Percentiles rank a stretch among this genome's conserved stretches.
phyloP scores from a whole-genome alignment of 2,888 invertebrate genomes.

The Altica lythri region DNA sequence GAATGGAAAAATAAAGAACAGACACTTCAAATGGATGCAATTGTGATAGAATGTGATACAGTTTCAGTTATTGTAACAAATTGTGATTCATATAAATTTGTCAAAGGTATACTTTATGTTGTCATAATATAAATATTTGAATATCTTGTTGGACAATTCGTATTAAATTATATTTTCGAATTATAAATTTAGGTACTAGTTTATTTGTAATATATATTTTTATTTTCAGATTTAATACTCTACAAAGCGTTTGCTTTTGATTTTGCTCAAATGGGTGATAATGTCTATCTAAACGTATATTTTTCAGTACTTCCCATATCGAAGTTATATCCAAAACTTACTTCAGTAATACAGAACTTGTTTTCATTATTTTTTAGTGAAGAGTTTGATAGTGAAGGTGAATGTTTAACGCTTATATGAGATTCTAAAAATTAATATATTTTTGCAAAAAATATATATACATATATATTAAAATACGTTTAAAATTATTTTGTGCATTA shows the following conservation, averaged over 20 bases:
- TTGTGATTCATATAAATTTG: conserved; percentile 39
- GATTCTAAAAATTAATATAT: too few species aligned
- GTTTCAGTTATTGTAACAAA: conserved; percentile 37
- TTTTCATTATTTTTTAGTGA: conserved; percentile 44
- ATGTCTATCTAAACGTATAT: conserved; percentile 44
- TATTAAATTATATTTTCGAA: too few species aligned
- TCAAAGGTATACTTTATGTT: conserved; percentile 42
- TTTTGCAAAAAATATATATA: too few species aligned
- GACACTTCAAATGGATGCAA: conserved; percentile 31
- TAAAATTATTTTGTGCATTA: too few species aligned
- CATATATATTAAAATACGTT: too few species aligned
- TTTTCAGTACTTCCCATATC: conserved; percentile 46
- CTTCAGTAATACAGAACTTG: conserved; percentile 41
- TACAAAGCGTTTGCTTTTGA: conserved; percentile 47
- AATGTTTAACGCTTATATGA: too few species aligned
- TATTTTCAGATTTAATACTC: conserved; percentile 45
- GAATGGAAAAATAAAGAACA: conserved; percentile 12
- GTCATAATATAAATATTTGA: background rate
- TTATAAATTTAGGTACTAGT: too few species aligned
- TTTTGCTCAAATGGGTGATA: conserved; percentile 40
- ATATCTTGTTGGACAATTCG: too few species aligned
- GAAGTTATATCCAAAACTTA: conserved; percentile 43
- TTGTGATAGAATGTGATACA: conserved; percentile 39
- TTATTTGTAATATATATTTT: background rate
- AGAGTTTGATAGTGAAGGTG: too few species aligned